A percentile compares a stretch with the other conserved stretches of the same genome.
phyloP scores from a whole-genome alignment of 2,797 vertebrate species.

The Mormyrus proboscirostris region DNA sequence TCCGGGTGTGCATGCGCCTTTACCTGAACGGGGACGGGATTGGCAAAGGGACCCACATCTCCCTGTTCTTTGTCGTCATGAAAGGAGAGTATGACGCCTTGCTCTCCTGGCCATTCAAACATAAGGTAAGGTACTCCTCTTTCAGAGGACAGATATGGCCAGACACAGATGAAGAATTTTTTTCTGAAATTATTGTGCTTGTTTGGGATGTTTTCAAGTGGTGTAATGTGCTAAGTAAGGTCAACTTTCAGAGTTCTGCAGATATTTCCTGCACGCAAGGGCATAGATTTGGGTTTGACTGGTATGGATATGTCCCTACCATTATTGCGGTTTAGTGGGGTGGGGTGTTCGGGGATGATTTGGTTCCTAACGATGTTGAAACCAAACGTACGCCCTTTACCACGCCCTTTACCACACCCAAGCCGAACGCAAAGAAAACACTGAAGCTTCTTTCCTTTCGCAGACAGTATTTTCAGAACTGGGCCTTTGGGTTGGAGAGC shows the following conservation, averaged over 20 bases:
- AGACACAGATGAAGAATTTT: not conserved
- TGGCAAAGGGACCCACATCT: slow-evolving; percentile 68
- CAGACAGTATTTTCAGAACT: not conserved
- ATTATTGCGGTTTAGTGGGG: not conserved
- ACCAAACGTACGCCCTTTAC: not conserved
- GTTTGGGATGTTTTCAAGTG: not conserved
- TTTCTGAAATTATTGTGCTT: not conserved
- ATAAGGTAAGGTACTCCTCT: slow-evolving; percentile 62
- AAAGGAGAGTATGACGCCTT: slow-evolving; percentile 71
- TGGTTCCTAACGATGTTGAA: not conserved
- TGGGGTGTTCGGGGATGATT: not conserved
- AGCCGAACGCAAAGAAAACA: not conserved
- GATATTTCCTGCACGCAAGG: not conserved
- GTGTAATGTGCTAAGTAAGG: not conserved
- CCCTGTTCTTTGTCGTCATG: slow-evolving; percentile 76
- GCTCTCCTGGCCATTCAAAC: slow-evolving; percentile 71
- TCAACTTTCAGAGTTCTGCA: not conserved
- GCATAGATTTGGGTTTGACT: not conserved
- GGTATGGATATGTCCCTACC: not conserved
- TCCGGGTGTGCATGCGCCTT: slow-evolving; percentile 71
- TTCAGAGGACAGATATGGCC: not conserved
- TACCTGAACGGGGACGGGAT: slow-evolving; percentile 73
- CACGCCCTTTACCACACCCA: not conserved
- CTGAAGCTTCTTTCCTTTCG: not conserved
- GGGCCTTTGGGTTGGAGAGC: not conserved